These are phyloP conservation scores for Hedychridium roseum DNA, from an alignment of 2,888 invertebrate species.

Conservation along the genomic window DNA sequence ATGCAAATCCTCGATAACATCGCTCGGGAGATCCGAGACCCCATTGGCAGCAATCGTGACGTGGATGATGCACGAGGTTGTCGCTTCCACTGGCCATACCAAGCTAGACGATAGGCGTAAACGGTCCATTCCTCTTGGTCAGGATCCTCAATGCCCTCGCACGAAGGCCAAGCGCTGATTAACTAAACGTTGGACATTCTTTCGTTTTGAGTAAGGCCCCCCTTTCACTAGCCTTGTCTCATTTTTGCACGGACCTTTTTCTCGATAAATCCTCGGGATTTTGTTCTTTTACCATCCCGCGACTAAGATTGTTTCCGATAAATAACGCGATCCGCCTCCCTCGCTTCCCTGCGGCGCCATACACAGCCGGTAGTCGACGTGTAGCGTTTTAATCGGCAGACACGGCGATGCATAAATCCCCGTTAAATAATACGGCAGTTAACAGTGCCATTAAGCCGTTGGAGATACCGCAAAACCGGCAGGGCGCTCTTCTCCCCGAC, in stretches of 20 bases:
- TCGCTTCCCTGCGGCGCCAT: too few relatives aligned
- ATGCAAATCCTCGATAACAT: slow-evolving; percentile 46
- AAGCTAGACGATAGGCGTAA: too few relatives aligned
- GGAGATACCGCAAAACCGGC: slow-evolving; percentile 49
- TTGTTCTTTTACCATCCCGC: not conserved
- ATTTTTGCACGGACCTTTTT: too few relatives aligned
- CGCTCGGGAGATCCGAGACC: slow-evolving; percentile 32
- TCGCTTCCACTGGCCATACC: not conserved
- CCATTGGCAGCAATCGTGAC: slow-evolving; percentile 40
- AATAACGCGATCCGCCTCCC: slow-evolving; percentile 8
- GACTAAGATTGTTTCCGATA: too few relatives aligned
- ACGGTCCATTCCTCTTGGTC: too few relatives aligned
- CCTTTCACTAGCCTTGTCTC: too few relatives aligned
- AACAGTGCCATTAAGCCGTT: slow-evolving; percentile 52
- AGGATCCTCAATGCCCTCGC: too few relatives aligned
- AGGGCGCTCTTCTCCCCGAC: slow-evolving; percentile 32
- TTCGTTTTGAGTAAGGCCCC: too few relatives aligned
- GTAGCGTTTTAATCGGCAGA: slow-evolving; percentile 49
- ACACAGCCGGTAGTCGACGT: too few relatives aligned
- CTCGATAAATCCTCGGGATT: not conserved
- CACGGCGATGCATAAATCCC: slow-evolving; percentile 51
- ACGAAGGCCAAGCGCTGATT: too few relatives aligned
- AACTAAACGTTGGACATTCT: too few relatives aligned
- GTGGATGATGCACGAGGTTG: slow-evolving; percentile 31
- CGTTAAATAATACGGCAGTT: slow-evolving; percentile 55